Evolutionary conservation across 2,113 vertebrate genomes (phyloP).

Genomic region (Grus americana): DNA sequence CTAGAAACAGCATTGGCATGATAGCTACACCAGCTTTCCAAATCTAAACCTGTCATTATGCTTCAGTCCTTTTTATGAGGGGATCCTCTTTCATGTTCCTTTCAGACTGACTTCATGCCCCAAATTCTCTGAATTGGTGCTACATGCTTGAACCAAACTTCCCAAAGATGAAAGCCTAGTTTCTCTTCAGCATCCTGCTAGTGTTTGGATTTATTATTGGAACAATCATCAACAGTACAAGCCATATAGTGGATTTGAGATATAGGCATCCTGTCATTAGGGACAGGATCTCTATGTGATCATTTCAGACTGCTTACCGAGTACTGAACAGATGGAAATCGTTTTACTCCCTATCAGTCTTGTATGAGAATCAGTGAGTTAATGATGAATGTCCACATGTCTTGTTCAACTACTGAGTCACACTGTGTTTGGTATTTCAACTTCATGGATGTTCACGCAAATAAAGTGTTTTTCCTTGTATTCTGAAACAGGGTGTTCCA

Average conservation of each 20-base stretch:
- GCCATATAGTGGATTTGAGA: not conserved
- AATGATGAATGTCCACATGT: not conserved
- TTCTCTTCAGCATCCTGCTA: not conserved
- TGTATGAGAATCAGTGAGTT: not conserved
- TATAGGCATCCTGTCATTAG: not conserved
- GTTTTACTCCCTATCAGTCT: not conserved
- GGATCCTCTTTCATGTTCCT: not conserved
- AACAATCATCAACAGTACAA: not conserved
- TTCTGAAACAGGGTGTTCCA: not conserved
- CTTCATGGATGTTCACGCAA: not conserved
- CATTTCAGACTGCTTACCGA: not conserved
- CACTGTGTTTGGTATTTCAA: not conserved
- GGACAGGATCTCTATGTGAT: not conserved
- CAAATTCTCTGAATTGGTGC: not conserved
- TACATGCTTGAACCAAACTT: not conserved
- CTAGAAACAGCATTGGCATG: not conserved
- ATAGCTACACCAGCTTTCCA: constrained; percentile 22
- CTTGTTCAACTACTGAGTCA: not conserved
- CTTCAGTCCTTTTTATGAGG: not conserved
- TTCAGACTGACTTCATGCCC: not conserved
- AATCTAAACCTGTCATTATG: not conserved
- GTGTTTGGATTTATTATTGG: not conserved
- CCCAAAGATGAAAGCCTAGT: not conserved
- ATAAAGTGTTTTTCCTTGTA: not conserved
- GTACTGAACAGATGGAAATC: not conserved